phyloP scores from a whole-genome alignment of 2,797 vertebrate species.

The Sebastes diploproa region DNA sequence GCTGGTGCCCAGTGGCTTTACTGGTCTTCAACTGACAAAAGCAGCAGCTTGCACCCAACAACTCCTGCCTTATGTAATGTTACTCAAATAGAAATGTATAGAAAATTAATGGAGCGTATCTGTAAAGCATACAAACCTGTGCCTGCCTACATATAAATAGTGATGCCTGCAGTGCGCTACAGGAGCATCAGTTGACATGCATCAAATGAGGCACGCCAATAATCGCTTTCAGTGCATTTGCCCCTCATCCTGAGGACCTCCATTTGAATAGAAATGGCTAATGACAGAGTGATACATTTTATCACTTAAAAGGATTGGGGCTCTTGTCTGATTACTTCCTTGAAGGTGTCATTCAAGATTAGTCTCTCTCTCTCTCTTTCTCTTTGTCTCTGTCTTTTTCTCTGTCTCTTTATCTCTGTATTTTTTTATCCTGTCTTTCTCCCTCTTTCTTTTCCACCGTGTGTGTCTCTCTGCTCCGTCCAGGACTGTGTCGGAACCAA shows the following conservation, averaged over 20 bases:
- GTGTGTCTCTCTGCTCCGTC: too few relatives aligned
- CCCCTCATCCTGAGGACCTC: conserved; percentile 21
- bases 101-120: too few relatives aligned
- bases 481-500: too few relatives aligned
- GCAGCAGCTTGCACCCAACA: too few relatives aligned
- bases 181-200: background rate
- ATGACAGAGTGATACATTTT: conserved; percentile 30
- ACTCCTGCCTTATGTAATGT: too few relatives aligned
- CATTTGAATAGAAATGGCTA: conserved; percentile 35
- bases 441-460: background rate
- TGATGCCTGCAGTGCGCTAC: background rate
- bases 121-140: background rate
- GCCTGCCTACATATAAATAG: background rate
- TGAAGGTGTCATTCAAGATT: conserved; percentile 42
- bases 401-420: background rate
- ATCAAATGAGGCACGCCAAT: background rate
- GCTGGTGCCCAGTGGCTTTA: too few relatives aligned
- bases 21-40: too few relatives aligned
- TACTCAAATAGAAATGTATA: too few relatives aligned
- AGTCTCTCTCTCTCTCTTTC: background rate
- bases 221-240: background rate
- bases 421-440: background rate
- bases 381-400: background rate
- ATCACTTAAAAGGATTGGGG: conserved; percentile 40
- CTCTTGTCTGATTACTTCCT: conserved; percentile 44